Evolutionary conservation across 2,113 vertebrate species (phyloP).

Genomic region (Athene noctua): DNA sequence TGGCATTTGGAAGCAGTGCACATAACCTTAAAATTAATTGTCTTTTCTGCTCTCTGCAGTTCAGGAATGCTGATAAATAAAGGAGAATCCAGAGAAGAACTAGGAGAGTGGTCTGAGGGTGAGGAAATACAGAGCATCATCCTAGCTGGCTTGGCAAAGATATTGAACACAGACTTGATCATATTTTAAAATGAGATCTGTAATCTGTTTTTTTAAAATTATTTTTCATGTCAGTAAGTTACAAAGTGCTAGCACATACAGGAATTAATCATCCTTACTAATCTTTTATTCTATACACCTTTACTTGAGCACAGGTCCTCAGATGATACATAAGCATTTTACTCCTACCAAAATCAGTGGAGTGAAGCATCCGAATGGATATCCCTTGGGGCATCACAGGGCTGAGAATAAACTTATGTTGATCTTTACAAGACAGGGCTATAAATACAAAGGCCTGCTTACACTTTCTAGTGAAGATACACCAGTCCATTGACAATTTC

Average conservation of each 20-base stretch:
- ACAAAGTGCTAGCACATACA: background rate
- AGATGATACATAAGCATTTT: accelerated
- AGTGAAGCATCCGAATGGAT: background rate
- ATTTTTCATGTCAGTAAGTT: background rate
- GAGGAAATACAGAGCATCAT: background rate
- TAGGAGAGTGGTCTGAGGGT: background rate
- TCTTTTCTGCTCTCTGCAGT: background rate
- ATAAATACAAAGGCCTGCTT: background rate
- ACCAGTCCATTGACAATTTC: background rate
- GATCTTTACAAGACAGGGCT: background rate
- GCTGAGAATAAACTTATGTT: background rate
- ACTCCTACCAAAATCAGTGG: background rate
- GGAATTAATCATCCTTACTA: background rate
- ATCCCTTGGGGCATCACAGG: background rate
- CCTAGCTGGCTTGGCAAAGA: background rate
- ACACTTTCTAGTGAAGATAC: background rate
- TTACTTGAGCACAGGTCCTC: background rate
- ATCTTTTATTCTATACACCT: background rate
- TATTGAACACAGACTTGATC: background rate
- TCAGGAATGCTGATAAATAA: background rate
- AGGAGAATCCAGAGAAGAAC: background rate
- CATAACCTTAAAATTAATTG: background rate
- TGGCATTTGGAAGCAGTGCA: background rate
- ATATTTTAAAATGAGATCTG: background rate
- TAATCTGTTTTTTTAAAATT: too few species aligned